Percentiles rank a stretch among this genome's conserved stretches.
Evolutionary conservation across 2,888 invertebrate genomes (phyloP).

Genomic region (Drosophila conformis): DNA sequence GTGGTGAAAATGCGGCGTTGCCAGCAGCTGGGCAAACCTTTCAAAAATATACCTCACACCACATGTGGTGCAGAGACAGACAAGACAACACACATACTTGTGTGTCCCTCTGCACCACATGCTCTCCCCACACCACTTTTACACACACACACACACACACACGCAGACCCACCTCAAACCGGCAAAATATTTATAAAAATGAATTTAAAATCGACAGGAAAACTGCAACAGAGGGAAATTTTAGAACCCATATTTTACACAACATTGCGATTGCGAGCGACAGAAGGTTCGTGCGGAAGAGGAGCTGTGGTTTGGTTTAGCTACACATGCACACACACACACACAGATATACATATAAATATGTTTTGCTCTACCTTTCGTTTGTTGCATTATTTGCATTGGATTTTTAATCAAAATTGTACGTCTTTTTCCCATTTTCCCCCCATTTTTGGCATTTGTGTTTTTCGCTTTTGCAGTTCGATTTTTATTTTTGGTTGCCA

Average conservation of each 20-base stretch:
- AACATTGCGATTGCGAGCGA: slow-evolving; percentile 22
- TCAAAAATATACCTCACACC: slow-evolving; percentile 64
- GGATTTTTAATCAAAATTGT: slow-evolving; percentile 74
- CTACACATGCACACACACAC: background rate
- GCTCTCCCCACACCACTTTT: background rate
- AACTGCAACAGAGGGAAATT: slow-evolving; percentile 58
- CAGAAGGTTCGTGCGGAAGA: background rate
- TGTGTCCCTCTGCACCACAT: background rate
- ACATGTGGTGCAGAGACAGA: slow-evolving; percentile 35
- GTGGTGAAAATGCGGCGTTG: slow-evolving; percentile 50
- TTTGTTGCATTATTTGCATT: slow-evolving; percentile 67
- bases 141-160: background rate
- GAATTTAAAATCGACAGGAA: slow-evolving; percentile 72
- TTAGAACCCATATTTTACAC: slow-evolving; percentile 52
- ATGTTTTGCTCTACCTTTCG: slow-evolving; percentile 4
- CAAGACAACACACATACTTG: background rate
- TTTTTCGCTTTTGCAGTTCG: slow-evolving; percentile 34
- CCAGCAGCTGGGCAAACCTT: slow-evolving; percentile 30
- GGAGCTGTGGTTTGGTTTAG: slow-evolving; percentile 2
- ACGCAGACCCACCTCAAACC: slow-evolving; percentile 50
- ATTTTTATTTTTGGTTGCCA: slow-evolving; percentile 30
- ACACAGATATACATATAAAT: background rate
- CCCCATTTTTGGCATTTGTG: slow-evolving; percentile 20
- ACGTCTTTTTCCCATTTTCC: slow-evolving; percentile 25
- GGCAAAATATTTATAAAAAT: slow-evolving; percentile 76